Percentiles rank a stretch among this genome's conserved stretches.
These are phyloP conservation scores for Metalampra italica DNA, from an alignment of 2,888 invertebrate species.

Conservation along the genomic window DNA sequence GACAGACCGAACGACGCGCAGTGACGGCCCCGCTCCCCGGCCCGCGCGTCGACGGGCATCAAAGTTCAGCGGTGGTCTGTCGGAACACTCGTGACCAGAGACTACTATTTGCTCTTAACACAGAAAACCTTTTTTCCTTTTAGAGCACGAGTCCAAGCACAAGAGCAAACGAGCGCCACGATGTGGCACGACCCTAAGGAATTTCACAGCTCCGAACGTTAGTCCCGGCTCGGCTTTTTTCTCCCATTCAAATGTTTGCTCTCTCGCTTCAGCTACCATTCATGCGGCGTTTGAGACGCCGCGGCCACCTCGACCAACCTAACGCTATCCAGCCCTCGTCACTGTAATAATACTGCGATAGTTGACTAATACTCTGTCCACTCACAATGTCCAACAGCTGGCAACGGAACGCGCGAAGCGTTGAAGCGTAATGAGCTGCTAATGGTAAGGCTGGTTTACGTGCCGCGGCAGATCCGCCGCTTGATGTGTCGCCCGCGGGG, in stretches of 20 bases:
- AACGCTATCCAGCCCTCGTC: conserved; percentile 75
- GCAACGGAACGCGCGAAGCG: conserved; percentile 75
- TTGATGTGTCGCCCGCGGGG: conserved; percentile 66
- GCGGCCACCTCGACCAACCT: conserved; percentile 70
- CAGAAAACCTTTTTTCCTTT: conserved; percentile 74
- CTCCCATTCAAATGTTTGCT: conserved; percentile 72
- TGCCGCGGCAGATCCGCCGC: conserved; percentile 71
- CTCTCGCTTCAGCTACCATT: conserved; percentile 74
- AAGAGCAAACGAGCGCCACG: conserved; percentile 73
- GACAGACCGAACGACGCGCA: conserved; percentile 17
- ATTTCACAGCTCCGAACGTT: conserved; percentile 72
- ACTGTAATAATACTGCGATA: conserved; percentile 78
- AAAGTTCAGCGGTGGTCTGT: conserved; percentile 67
- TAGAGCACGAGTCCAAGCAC: conserved; percentile 68
- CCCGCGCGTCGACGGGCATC: conserved; percentile 27
- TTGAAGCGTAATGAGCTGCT: conserved; percentile 71
- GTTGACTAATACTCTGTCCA: conserved; percentile 78
- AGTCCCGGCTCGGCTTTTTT: conserved; percentile 57
- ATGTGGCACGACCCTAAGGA: conserved; percentile 74
- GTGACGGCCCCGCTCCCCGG: conserved; percentile 15
- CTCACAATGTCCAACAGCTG: conserved; percentile 73
- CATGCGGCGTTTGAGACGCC: conserved; percentile 64
- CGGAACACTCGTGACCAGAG: conserved; percentile 68
- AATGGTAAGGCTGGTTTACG: conserved; percentile 48
- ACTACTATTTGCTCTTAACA: conserved; percentile 70